Conservation (phyloP, 2,113 vertebrate genomes). For the Benitochromis conjunctus region DNA sequence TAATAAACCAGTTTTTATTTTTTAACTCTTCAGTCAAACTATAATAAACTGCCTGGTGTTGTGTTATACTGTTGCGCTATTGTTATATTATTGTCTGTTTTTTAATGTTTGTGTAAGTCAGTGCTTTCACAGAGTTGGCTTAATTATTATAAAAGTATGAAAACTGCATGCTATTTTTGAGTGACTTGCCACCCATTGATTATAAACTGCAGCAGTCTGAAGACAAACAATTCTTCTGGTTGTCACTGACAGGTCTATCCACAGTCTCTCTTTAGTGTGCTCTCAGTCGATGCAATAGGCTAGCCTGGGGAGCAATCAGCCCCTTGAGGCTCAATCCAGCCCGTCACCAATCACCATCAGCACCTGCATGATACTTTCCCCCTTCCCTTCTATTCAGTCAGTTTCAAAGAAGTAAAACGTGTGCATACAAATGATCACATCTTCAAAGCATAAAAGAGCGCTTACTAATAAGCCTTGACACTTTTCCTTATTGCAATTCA, state of each 20-base stretch:
- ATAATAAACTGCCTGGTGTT: background rate
- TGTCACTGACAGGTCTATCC: conserved; percentile 35
- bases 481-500: conserved; percentile 35
- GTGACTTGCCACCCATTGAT: background rate
- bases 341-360: conserved; percentile 17
- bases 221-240: background rate
- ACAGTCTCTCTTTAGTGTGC: conserved; percentile 6
- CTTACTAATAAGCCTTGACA: conserved; percentile 16
- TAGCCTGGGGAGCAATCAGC: conserved; percentile 25
- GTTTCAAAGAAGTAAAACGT: conserved; percentile 12
- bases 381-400: background rate
- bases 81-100: background rate
- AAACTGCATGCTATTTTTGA: background rate
- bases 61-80: background rate
- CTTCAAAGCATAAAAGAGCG: background rate
- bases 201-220: background rate
- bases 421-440: conserved; percentile 37
- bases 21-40: background rate
- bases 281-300: conserved; percentile 7
- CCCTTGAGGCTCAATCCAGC: conserved; percentile 4
- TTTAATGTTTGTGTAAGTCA: background rate
- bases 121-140: background rate
- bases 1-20: background rate
- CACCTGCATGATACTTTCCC: background rate
- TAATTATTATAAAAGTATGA: background rate